These are phyloP conservation scores for Crotalus tigris DNA, from an alignment of 2,113 vertebrate genomes.

Conservation along the genomic window DNA sequence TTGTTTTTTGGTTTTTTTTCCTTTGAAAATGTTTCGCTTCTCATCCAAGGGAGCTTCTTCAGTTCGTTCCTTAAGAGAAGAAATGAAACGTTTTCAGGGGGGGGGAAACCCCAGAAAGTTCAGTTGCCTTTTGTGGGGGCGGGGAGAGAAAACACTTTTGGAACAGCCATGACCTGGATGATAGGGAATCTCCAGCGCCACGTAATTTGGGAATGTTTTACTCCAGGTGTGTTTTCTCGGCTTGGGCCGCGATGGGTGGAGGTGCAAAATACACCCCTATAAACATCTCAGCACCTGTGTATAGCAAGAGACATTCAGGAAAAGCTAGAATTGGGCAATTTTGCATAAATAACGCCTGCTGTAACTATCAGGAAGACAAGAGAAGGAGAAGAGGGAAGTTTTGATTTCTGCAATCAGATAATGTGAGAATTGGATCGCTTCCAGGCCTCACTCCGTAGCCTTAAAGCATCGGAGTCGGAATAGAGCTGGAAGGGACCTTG, in stretches of 20 bases:
- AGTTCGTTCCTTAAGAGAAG: neutral
- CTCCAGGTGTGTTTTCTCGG: neutral
- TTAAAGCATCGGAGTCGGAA: neutral
- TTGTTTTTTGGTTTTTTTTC: neutral
- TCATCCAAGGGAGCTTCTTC: neutral
- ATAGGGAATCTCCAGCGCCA: neutral
- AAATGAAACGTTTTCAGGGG: neutral
- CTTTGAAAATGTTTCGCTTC: neutral
- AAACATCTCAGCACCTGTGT: neutral
- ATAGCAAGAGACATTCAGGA: neutral
- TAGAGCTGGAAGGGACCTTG: too few species aligned
- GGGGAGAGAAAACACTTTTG: too few species aligned
- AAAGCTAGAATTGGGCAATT: neutral
- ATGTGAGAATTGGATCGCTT: neutral
- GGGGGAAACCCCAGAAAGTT: neutral
- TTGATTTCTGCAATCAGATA: neutral
- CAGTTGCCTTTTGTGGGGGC: neutral
- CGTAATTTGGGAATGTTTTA: neutral
- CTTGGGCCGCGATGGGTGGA: accelerated
- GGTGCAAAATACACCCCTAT: neutral
- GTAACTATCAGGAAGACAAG: neutral
- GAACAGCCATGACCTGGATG: too few species aligned
- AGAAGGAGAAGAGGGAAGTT: accelerated
- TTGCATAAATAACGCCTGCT: neutral
- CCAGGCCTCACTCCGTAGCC: too few species aligned